phyloP scores from a whole-genome alignment of 2,113 vertebrate species.

The Gasterosteus nipponicus region DNA sequence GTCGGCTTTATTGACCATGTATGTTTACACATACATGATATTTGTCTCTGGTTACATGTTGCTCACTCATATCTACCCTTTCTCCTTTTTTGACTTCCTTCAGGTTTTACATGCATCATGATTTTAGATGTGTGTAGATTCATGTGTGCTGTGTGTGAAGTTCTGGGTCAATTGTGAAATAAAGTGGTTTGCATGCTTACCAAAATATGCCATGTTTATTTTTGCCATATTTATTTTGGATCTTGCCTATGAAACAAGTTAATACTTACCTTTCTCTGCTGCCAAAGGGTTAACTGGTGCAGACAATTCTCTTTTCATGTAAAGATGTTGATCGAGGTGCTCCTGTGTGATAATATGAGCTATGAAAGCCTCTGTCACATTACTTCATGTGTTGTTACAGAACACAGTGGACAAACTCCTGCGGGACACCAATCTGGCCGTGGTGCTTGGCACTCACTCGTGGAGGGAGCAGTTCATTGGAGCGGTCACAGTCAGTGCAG shows the following conservation, averaged over 20 bases:
- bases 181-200: background rate
- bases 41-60: no score
- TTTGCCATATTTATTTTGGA: background rate
- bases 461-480: conserved; percentile 94
- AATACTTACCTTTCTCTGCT: background rate
- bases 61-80: background rate
- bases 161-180: background rate
- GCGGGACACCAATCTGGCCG: conserved; percentile 90
- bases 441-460: conserved; percentile 89
- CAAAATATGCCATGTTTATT: background rate
- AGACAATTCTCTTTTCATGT: background rate
- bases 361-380: background rate
- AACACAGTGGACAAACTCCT: conserved; percentile 92
- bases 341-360: conserved; percentile 1
- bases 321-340: conserved; percentile 2
- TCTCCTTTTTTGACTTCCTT: background rate
- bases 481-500: conserved; percentile 91
- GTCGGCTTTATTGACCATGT: no score
- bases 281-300: background rate
- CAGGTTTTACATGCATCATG: conserved; percentile 9
- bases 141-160: conserved; percentile 17
- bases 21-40: no score
- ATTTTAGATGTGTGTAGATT: conserved; percentile 23
- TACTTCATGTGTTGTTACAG: conserved; percentile 68
- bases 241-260: background rate